These are phyloP conservation scores for Ethmia dodecea DNA, from an alignment of 2,888 invertebrate species.

Conservation along the genomic window DNA sequence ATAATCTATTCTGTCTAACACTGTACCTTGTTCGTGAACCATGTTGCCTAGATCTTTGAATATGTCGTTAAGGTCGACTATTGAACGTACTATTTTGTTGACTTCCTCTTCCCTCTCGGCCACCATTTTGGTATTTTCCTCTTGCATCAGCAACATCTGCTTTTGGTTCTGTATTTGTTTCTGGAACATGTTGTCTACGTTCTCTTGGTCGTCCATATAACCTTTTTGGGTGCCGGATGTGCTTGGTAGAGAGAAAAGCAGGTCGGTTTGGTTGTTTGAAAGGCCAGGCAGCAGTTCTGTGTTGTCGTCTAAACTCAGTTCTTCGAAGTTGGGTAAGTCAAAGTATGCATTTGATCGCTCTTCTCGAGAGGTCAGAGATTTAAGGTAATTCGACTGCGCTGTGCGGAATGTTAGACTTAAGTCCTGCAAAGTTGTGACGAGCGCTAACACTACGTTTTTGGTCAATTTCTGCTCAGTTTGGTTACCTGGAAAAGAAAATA, in stretches of 20 bases:
- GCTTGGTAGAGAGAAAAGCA: slow-evolving; percentile 59
- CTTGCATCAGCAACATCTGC: slow-evolving; percentile 88
- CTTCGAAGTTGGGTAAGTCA: slow-evolving; percentile 81
- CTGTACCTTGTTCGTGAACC: slow-evolving; percentile 93
- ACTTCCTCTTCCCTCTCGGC: slow-evolving; percentile 92
- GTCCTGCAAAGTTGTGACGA: slow-evolving; percentile 93
- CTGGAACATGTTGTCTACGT: slow-evolving; percentile 74
- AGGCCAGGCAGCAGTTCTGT: slow-evolving; percentile 54
- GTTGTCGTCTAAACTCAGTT: slow-evolving; percentile 72
- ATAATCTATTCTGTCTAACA: slow-evolving; percentile 98
- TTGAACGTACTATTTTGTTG: slow-evolving; percentile 93
- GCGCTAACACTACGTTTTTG: slow-evolving; percentile 88
- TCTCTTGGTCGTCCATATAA: slow-evolving; percentile 59
- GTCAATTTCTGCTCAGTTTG: slow-evolving; percentile 87
- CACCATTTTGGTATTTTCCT: slow-evolving; percentile 87
- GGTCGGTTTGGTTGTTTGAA: slow-evolving; percentile 61
- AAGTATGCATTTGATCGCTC: slow-evolving; percentile 94
- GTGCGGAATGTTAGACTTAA: slow-evolving; percentile 89
- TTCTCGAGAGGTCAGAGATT: slow-evolving; percentile 92
- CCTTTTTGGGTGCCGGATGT: slow-evolving; percentile 50
- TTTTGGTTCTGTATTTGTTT: slow-evolving; percentile 79
- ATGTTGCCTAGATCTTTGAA: slow-evolving; percentile 91
- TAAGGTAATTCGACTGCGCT: slow-evolving; percentile 91
- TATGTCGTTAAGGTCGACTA: slow-evolving; percentile 95
- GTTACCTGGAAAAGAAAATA: slow-evolving; percentile 77